phyloP scores from a whole-genome alignment of 2,888 invertebrate species.

The Drosophila pseudotalamancana region DNA sequence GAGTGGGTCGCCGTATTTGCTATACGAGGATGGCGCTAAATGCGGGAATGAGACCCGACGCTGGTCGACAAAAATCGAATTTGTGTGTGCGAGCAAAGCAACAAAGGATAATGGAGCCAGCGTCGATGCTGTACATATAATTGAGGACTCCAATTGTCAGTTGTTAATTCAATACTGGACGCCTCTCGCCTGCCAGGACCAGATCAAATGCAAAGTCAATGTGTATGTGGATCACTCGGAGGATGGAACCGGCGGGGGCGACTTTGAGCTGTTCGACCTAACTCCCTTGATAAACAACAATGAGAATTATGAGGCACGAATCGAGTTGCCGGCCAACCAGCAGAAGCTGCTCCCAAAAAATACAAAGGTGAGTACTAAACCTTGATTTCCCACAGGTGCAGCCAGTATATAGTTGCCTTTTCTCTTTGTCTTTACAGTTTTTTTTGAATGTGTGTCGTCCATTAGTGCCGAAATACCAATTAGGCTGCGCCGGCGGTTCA shows the following conservation, averaged over 20 bases:
- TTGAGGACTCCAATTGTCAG: conserved; percentile 84
- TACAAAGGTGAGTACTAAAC: conserved; percentile 73
- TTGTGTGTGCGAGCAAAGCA: conserved; percentile 82
- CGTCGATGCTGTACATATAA: conserved; percentile 75
- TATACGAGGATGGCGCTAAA: conserved; percentile 81
- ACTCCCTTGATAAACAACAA: conserved; percentile 83
- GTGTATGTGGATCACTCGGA: conserved; percentile 70
- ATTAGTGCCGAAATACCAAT: conserved; percentile 82
- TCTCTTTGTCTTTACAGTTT: conserved; percentile 71
- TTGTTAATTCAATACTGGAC: conserved; percentile 84
- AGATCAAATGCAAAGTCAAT: conserved; percentile 82
- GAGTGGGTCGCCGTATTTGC: conserved; percentile 82
- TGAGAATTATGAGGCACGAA: conserved; percentile 82
- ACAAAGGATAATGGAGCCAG: conserved; percentile 64
- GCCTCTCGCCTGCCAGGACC: conserved; percentile 82
- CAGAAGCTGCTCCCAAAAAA: conserved; percentile 74
- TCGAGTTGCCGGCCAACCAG: conserved; percentile 72
- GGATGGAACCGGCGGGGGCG: conserved; percentile 62
- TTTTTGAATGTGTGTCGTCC: conserved; percentile 84
- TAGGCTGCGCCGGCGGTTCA: conserved; percentile 83
- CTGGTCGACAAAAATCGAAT: conserved; percentile 84
- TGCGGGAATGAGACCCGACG: conserved; percentile 58
- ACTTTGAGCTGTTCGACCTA: conserved; percentile 79
- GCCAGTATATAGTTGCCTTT: conserved; percentile 35
- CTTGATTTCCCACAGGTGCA: conserved; percentile 58